Base-by-base conservation (phyloP, 2,888 invertebrate species). In the Macaria liturata region DNA sequence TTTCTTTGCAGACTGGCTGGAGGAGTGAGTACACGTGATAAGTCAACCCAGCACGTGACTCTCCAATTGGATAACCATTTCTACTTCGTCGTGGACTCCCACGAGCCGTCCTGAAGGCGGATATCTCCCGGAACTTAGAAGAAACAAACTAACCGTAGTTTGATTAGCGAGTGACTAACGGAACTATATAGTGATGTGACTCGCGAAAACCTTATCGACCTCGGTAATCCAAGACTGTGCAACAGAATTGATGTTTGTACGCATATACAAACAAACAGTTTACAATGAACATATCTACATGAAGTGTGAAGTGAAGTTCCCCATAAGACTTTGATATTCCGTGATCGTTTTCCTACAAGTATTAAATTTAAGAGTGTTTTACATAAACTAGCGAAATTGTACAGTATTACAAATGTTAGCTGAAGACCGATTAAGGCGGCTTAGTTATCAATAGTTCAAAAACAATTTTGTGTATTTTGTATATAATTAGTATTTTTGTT, bases 1-100 rank as follows among this genome's bases (percentile, higher is more conserved):
- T 79, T 84, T 91, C 78, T 81, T 95, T 94, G 61, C 95, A 97
- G 97, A 95, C 96, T 88, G 96, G 97, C 81, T 97, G 97, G 97
- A 95, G 97, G 92, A 96, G 97, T 80, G 97, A 97, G 91, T 97
- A 97, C 92, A 97, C 97, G 96, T 97, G 97, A 97, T 97, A 95
- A 94, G 93, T 88, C 84, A 83, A 83, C 78, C 75, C 73, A 75
- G 78, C 70, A 68, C 71, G 63, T 67, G 74, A 81, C 74, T 75
- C 76, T 74, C 77, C 71, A 70, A 71, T 73, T 75, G 74, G 71
- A 75, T 65, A 69, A 67, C 67, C 59, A 56, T 40, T 51, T 44
- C 39, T 52, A 55, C 48, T 55, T 61, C 53, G 40, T 44, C 58
- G 61, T 53, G 61, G 46, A 43, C 31, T 7, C 45, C 52, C 58